Conservation (phyloP, 2,113 vertebrate genomes). For the Picathartes gymnocephalus region DNA sequence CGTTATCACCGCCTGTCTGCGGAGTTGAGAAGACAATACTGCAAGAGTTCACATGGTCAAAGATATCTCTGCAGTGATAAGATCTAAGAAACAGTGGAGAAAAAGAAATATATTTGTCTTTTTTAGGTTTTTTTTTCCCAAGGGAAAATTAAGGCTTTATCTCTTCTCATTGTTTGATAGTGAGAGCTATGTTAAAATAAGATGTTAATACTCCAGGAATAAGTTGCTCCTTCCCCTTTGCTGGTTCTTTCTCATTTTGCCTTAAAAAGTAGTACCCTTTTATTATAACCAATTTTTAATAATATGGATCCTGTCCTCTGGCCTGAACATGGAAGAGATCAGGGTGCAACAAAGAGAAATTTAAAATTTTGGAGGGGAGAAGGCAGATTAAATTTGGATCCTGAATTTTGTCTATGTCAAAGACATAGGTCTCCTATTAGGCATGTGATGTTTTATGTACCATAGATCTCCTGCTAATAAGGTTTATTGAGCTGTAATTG, state of each 20-base stretch:
- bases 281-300: neutral
- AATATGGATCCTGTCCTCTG: neutral
- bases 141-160: neutral
- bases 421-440: neutral
- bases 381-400: neutral
- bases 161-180: neutral
- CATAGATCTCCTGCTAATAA: neutral
- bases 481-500: neutral
- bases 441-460: neutral
- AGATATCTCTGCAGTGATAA: slow-evolving; percentile 2
- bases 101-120: neutral
- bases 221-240: neutral
- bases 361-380: neutral
- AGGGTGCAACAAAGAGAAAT: neutral
- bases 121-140: neutral
- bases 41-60: neutral
- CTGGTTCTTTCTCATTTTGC: neutral
- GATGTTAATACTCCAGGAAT: neutral
- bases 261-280: neutral
- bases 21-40: neutral
- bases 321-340: neutral
- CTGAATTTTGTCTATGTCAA: neutral
- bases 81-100: neutral
- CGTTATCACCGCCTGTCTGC: neutral
- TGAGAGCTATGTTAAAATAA: neutral